phyloP scores from a whole-genome alignment of 2,888 invertebrate genomes.

The Erebia aethiops region DNA sequence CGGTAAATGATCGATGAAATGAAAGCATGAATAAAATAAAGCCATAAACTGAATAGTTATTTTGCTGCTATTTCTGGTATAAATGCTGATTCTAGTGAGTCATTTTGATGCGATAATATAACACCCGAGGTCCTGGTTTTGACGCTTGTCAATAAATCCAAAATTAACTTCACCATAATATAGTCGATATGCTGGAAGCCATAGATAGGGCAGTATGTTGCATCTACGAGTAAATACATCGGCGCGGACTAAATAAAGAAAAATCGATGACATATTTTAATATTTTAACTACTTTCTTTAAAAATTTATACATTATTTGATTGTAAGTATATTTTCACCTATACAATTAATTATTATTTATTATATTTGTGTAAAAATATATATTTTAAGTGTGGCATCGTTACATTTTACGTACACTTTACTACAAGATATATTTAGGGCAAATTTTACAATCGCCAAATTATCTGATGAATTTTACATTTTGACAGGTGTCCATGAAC shows the following conservation, averaged over 20 bases:
- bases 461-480: no score
- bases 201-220: slow-evolving; percentile 45
- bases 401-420: slow-evolving; percentile 2
- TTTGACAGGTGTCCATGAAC: no score
- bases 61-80: no score
- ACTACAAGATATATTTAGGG: neutral
- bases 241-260: neutral
- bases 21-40: no score
- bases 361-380: neutral
- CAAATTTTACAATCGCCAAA: no score
- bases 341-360: neutral
- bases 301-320: neutral
- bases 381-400: slow-evolving; percentile 5
- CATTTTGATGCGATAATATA: neutral
- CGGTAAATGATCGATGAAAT: no score
- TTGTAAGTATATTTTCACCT: neutral
- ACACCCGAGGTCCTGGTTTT: neutral
- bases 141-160: neutral
- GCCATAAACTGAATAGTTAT: no score
- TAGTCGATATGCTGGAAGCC: slow-evolving; percentile 47
- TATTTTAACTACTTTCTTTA: neutral
- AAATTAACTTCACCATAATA: slow-evolving; percentile 15
- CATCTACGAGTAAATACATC: slow-evolving; percentile 21
- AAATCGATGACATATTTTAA: neutral
- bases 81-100: no score